Percentiles rank a stretch among this genome's conserved stretches.
These are phyloP conservation scores for Leptodactylus fallax DNA, from an alignment of 2,797 vertebrate species.

Conservation along the genomic window DNA sequence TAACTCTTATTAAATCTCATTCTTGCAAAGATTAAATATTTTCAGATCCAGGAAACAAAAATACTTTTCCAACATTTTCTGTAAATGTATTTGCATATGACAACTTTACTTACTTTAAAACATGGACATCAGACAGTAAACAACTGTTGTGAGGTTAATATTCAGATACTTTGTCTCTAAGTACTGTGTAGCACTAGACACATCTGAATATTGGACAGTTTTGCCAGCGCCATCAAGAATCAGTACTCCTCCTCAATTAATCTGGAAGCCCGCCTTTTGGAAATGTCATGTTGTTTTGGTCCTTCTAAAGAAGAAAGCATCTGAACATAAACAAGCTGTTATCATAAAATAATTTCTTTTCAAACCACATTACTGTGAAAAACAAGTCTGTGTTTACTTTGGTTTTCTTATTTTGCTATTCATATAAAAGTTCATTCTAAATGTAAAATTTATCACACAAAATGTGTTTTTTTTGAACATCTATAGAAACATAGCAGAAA, in stretches of 20 bases:
- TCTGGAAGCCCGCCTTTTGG: no score
- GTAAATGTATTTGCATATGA: no score
- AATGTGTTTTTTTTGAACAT: no score
- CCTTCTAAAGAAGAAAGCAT: background rate
- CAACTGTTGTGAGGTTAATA: background rate
- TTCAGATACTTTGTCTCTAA: background rate
- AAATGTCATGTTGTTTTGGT: conserved; percentile 25
- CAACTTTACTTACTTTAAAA: no score
- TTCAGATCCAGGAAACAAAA: no score
- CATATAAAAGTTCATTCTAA: background rate
- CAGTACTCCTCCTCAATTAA: background rate
- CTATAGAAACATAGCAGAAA: no score
- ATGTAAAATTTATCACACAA: no score
- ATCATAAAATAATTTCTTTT: background rate
- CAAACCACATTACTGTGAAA: background rate
- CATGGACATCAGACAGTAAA: no score
- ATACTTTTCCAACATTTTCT: no score
- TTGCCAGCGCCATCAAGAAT: background rate
- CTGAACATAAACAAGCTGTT: background rate
- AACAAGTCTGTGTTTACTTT: background rate
- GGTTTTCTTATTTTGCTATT: background rate
- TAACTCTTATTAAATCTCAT: no score
- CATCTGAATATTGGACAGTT: background rate
- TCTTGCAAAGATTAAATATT: no score
- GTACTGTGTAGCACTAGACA: background rate